Evolutionary conservation across 1,140 invertebrate genomes (phyloP).

Genomic region (Tetramorium simillimum): DNA sequence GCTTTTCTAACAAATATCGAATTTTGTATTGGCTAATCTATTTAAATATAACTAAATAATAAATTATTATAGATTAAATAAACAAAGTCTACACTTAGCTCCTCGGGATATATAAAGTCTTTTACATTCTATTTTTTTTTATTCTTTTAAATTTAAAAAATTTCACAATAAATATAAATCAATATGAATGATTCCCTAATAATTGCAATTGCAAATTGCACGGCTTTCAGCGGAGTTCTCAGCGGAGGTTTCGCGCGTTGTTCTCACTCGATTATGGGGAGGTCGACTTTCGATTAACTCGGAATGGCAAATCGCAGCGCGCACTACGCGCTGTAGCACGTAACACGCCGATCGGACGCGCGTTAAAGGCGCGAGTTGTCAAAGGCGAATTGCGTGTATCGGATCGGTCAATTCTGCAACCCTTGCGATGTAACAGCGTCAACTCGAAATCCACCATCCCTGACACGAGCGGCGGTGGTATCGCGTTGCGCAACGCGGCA

Average conservation of each 20-base stretch:
- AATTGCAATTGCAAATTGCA: background rate
- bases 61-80: background rate
- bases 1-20: background rate
- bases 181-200: background rate
- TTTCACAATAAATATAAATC: background rate
- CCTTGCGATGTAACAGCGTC: slow-evolving; percentile 23
- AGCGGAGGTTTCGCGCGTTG: background rate
- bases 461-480: background rate
- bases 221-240: background rate
- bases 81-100: background rate
- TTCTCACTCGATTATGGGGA: background rate
- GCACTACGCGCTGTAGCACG: background rate
- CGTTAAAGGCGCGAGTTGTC: slow-evolving; percentile 2
- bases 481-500: slow-evolving; percentile 53
- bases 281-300: slow-evolving; percentile 17
- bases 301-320: background rate
- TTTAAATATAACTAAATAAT: background rate
- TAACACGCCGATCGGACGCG: background rate
- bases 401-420: slow-evolving; percentile 34
- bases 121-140: background rate
- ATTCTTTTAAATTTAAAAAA: background rate
- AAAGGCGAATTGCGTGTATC: slow-evolving; percentile 15
- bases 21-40: background rate
- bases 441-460: slow-evolving; percentile 37
- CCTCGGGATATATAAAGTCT: background rate